These are phyloP conservation scores for Cololabis saira DNA, from an alignment of 2,113 vertebrate species.

Conservation along the genomic window DNA sequence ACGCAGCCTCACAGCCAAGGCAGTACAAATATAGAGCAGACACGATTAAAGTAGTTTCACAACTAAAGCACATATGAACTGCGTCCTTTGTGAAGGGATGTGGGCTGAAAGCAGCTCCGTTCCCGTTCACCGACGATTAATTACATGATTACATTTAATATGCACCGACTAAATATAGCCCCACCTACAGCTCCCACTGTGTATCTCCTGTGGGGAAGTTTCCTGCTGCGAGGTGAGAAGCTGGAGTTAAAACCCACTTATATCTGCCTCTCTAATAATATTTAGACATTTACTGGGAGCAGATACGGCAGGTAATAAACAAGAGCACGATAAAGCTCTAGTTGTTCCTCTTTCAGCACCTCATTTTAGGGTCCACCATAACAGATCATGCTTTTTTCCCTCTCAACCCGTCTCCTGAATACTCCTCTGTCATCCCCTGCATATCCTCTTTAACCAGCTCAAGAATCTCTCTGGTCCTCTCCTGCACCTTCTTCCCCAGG, in stretches of 20 bases:
- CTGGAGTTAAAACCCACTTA: conserved; percentile 13
- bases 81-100: conserved; percentile 32
- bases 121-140: conserved; percentile 48
- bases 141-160: conserved; percentile 61
- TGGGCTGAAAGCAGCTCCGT: conserved; percentile 36
- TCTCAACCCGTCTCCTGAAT: no score
- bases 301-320: neutral
- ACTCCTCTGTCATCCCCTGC: no score
- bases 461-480: no score
- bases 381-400: no score
- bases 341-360: no score
- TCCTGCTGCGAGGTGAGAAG: conserved; percentile 45
- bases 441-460: no score
- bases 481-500: no score
- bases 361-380: no score
- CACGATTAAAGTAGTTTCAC: conserved; percentile 18
- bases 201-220: conserved; percentile 37
- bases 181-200: conserved; percentile 58
- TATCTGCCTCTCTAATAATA: neutral
- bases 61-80: conserved; percentile 35
- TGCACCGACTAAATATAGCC: conserved; percentile 58
- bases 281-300: neutral
- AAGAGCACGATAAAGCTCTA: no score
- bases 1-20: conserved; percentile 4
- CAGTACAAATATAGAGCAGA: neutral